Evolutionary conservation across 2,113 vertebrate species (phyloP).

Genomic region (Trogon surrucura): DNA sequence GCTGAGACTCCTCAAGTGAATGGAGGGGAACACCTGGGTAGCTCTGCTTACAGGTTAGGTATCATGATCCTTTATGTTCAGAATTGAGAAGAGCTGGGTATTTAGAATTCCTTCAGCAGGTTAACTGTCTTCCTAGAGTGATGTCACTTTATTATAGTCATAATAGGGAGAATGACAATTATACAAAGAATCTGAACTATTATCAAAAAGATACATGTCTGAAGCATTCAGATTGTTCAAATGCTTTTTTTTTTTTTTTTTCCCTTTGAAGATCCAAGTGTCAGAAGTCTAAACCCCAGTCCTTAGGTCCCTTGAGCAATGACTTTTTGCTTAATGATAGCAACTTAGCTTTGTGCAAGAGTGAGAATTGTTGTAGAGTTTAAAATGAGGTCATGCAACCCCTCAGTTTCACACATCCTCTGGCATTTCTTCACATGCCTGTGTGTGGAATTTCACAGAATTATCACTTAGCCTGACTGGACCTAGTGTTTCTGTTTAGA

Average conservation of each 20-base stretch:
- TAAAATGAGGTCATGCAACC: background rate
- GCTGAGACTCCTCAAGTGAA: background rate
- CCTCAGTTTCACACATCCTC: background rate
- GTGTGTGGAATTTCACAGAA: conserved; percentile 9
- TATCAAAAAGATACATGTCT: background rate
- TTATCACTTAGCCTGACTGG: background rate
- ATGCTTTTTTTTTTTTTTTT: background rate
- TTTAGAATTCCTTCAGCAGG: background rate
- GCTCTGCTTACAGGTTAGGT: background rate
- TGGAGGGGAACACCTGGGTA: background rate
- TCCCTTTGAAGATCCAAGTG: background rate
- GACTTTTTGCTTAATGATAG: background rate
- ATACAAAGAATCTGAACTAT: background rate
- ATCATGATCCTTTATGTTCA: background rate
- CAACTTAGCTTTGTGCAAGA: background rate
- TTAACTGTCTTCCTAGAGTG: background rate
- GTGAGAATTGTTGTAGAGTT: background rate
- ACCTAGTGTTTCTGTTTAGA: background rate
- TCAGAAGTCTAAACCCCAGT: background rate
- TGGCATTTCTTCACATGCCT: background rate
- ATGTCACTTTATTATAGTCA: background rate
- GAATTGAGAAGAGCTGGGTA: background rate
- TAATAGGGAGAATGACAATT: background rate
- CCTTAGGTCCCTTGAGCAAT: background rate
- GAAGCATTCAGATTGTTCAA: background rate